A percentile compares a stretch with the other conserved stretches of the same genome.
Evolutionary conservation across 2,113 vertebrate genomes (phyloP).

Genomic region (Callopanchax toddi): DNA sequence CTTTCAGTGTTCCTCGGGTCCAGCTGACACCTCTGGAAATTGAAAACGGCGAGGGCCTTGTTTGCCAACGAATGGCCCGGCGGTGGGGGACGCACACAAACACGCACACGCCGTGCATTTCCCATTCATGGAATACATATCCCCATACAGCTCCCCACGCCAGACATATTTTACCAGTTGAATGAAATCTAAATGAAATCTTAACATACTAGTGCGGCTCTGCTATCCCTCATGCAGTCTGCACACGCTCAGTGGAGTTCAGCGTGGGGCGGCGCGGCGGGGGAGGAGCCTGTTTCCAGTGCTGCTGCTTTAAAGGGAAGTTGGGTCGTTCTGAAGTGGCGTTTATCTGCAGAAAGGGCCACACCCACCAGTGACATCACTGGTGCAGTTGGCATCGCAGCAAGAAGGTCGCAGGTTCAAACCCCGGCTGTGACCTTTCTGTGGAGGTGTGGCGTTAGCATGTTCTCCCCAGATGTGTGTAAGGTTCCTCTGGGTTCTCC

Average conservation of each 20-base stretch:
- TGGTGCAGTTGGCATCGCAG: too few species aligned
- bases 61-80: slow-evolving; percentile 61
- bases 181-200: slow-evolving; percentile 83
- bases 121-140: slow-evolving; percentile 74
- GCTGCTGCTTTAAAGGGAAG: slow-evolving; percentile 50
- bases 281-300: slow-evolving; percentile 54
- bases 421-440: too few species aligned
- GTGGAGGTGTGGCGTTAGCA: too few species aligned
- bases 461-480: too few species aligned
- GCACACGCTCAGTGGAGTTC: slow-evolving; percentile 43
- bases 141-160: slow-evolving; percentile 34
- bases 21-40: slow-evolving; percentile 76
- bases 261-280: slow-evolving; percentile 41
- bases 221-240: slow-evolving; percentile 43
- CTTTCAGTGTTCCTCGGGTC: slow-evolving; percentile 51
- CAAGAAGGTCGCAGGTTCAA: too few species aligned
- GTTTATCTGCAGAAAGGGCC: too few species aligned
- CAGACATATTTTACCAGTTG: slow-evolving; percentile 74
- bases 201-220: slow-evolving; percentile 50
- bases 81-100: slow-evolving; percentile 36
- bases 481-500: too few species aligned
- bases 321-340: slow-evolving; percentile 9
- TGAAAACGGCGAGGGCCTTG: slow-evolving; percentile 72
- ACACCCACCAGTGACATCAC: too few species aligned
- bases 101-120: slow-evolving; percentile 40